Conservation (phyloP, 2,888 invertebrate species). For the Megalurothrips usitatus region DNA sequence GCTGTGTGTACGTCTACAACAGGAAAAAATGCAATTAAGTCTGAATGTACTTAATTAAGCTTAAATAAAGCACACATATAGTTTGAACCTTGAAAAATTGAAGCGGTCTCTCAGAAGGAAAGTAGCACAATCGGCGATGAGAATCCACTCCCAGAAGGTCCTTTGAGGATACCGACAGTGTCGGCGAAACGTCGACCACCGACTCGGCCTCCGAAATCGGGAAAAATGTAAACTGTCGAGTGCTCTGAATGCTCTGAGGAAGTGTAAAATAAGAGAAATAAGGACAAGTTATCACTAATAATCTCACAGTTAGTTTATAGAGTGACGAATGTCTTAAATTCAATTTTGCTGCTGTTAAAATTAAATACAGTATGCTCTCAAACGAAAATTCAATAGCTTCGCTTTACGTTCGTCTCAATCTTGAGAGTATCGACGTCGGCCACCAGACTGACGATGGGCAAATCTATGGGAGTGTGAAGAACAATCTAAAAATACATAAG, state of each 20-base stretch:
- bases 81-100: constrained; percentile 45
- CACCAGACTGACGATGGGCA: neutral
- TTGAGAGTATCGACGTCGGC: too few relatives aligned
- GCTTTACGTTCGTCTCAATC: too few relatives aligned
- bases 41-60: constrained; percentile 64
- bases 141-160: neutral
- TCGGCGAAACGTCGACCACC: neutral
- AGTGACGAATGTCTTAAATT: too few relatives aligned
- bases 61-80: too few relatives aligned
- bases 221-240: neutral
- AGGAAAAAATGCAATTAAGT: constrained; percentile 57
- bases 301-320: too few relatives aligned
- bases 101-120: neutral
- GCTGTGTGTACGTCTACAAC: constrained; percentile 66
- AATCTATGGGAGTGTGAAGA: neutral
- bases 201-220: neutral
- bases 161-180: neutral
- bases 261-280: too few relatives aligned
- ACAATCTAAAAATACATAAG: neutral
- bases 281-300: too few relatives aligned
- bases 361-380: too few relatives aligned
- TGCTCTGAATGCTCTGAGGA: neutral
- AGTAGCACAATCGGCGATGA: neutral
- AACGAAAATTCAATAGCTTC: too few relatives aligned
- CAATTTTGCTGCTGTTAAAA: too few relatives aligned